Evolutionary conservation across 2,797 vertebrate species (phyloP).

Genomic region (Sternarchorhynchus goeldii): DNA sequence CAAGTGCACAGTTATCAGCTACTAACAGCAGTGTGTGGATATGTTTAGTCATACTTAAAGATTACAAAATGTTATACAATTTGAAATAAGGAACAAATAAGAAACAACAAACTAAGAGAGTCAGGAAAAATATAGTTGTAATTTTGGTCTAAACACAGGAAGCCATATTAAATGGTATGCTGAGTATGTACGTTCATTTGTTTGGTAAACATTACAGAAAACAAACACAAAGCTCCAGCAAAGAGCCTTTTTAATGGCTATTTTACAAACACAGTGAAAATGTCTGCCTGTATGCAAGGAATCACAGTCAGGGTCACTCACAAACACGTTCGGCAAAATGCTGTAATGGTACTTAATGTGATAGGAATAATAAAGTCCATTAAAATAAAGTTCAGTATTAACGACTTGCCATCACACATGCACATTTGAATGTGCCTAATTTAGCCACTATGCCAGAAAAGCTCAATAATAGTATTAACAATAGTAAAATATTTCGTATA

Average conservation of each 20-base stretch:
- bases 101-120: too few relatives aligned
- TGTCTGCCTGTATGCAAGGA: neutral
- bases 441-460: neutral
- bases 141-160: conserved; percentile 7
- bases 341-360: neutral
- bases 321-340: neutral
- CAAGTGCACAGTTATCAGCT: neutral
- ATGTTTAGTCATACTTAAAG: too few relatives aligned
- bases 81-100: neutral
- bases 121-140: neutral
- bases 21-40: too few relatives aligned
- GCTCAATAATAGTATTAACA: neutral
- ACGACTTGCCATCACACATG: neutral
- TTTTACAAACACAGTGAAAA: too few relatives aligned
- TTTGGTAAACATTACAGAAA: neutral
- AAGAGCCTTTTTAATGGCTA: neutral
- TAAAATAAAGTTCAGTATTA: neutral
- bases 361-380: neutral
- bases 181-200: neutral
- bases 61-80: too few relatives aligned
- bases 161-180: neutral
- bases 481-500: neutral
- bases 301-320: neutral
- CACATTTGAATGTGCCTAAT: neutral
- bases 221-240: neutral